Evolutionary conservation across 2,888 invertebrate genomes (phyloP).

Genomic region (Acanthosepion pharaonis): DNA sequence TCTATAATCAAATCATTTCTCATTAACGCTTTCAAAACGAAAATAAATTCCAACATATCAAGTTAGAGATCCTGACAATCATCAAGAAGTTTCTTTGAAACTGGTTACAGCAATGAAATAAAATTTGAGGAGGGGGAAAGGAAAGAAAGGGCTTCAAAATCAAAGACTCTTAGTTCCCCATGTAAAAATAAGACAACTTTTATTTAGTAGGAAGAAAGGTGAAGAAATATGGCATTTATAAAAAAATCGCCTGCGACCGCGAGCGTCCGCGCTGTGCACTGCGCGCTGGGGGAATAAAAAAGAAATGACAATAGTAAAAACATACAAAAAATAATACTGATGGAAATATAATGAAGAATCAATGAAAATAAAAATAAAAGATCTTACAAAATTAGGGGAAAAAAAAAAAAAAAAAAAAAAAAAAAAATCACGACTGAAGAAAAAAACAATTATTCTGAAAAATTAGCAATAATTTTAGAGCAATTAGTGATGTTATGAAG

Average conservation of each 20-base stretch:
- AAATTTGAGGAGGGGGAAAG: background rate
- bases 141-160: background rate
- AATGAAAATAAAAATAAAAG: slow-evolving; percentile 25
- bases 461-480: slow-evolving; percentile 46
- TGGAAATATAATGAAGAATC: slow-evolving; percentile 36
- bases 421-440: slow-evolving; percentile 45
- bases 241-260: slow-evolving; percentile 46
- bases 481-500: slow-evolving; percentile 46
- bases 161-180: background rate
- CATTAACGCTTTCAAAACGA: background rate
- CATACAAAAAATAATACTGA: slow-evolving; percentile 45
- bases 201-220: slow-evolving; percentile 25
- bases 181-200: slow-evolving; percentile 38
- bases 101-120: background rate
- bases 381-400: background rate
- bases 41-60: background rate
- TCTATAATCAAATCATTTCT: background rate
- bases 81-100: background rate
- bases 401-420: too few species aligned
- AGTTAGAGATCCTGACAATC: background rate
- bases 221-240: slow-evolving; percentile 44
- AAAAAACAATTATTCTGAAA: slow-evolving; percentile 48
- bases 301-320: slow-evolving; percentile 35
- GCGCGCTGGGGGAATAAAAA: slow-evolving; percentile 45
- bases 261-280: slow-evolving; percentile 38